Conservation (phyloP, 2,888 invertebrate genomes). For the Trilocha varians region DNA sequence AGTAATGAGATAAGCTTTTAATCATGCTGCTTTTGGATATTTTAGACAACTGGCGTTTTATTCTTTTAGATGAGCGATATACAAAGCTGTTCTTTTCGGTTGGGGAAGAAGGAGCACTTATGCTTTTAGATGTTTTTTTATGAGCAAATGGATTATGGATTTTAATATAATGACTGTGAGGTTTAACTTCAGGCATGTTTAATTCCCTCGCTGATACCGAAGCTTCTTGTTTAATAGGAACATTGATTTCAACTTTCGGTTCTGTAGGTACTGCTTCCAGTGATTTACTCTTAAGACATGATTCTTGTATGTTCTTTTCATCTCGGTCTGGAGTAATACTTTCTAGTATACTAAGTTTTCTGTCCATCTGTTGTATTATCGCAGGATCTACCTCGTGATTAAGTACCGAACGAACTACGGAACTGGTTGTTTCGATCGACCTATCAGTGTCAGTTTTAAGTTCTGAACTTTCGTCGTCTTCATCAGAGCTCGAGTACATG, state of each 20-base stretch:
- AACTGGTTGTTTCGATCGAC: conserved; percentile 70
- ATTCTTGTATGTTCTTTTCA: conserved; percentile 13
- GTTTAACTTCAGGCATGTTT: conserved; percentile 43
- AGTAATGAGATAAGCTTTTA: conserved; percentile 61
- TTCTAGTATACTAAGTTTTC: conserved; percentile 38
- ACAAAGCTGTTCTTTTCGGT: conserved; percentile 56
- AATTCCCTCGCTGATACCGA: conserved; percentile 24
- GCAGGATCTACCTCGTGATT: conserved; percentile 41
- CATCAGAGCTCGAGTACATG: conserved; percentile 55
- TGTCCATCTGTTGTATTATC: conserved; percentile 47
- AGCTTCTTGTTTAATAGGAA: conserved; percentile 17
- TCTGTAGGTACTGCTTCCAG: conserved; percentile 15
- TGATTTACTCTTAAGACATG: conserved; percentile 18
- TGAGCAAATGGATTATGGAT: conserved; percentile 58
- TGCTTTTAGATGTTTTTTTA: conserved; percentile 49
- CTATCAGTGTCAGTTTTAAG: conserved; percentile 58
- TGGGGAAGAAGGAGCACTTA: conserved; percentile 63
- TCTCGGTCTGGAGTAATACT: conserved; percentile 17
- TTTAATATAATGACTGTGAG: conserved; percentile 42
- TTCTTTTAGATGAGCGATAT: conserved; percentile 57
- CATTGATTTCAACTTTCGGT: conserved; percentile 10
- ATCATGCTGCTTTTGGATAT: conserved; percentile 61
- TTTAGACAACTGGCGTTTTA: conserved; percentile 53
- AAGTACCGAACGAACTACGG: conserved; percentile 70
- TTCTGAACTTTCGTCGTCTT: conserved; percentile 63